Conservation (phyloP, 2,113 vertebrate species). For the Aptenodytes patagonicus region DNA sequence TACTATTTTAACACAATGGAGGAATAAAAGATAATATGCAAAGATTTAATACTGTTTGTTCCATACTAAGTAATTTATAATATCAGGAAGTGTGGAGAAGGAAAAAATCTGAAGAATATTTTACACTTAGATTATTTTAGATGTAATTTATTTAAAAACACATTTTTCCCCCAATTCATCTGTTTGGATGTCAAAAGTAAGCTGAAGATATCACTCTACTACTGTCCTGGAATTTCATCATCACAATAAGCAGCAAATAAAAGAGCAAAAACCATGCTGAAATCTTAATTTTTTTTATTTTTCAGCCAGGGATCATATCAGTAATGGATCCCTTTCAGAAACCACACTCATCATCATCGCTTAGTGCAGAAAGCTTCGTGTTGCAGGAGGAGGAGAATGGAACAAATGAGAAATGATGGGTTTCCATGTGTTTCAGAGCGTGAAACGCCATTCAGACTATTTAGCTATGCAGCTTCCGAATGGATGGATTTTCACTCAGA, state of each 20-base stretch:
- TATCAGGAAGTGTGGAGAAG: neutral
- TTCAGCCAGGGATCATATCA: neutral
- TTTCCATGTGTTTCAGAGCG: neutral
- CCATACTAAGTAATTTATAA: neutral
- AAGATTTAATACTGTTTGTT: neutral
- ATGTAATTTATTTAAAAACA: too few species aligned
- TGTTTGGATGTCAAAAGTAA: neutral
- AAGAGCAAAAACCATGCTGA: neutral
- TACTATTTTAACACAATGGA: neutral
- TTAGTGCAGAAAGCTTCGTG: neutral
- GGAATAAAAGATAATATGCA: neutral
- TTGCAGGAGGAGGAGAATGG: neutral
- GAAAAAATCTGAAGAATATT: neutral
- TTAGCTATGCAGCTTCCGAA: neutral
- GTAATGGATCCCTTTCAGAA: neutral
- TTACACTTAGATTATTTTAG: neutral
- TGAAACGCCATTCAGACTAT: neutral
- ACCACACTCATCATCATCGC: neutral
- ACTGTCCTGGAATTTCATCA: neutral
- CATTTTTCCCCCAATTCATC: neutral
- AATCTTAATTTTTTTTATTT: neutral
- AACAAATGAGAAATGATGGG: neutral
- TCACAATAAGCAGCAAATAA: neutral
- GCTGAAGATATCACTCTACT: neutral
- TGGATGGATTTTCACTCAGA: neutral